phyloP scores from a whole-genome alignment of 1,140 invertebrate species.

The Penaeus vannamei region DNA sequence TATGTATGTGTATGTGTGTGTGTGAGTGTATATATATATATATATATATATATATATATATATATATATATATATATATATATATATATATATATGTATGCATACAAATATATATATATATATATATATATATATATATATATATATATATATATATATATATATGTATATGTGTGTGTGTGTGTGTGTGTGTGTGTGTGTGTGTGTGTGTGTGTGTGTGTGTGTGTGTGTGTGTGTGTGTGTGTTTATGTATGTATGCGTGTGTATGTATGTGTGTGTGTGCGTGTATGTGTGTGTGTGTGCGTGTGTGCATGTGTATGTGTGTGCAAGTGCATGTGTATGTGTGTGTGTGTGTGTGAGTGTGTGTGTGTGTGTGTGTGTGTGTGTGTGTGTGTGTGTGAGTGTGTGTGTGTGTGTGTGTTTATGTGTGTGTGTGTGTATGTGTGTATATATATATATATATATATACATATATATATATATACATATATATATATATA shows the following conservation, averaged over 20 bases:
- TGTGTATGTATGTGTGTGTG: neutral
- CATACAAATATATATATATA: neutral
- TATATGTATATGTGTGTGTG: neutral
- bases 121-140: neutral
- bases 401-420: no score
- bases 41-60: neutral
- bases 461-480: no score
- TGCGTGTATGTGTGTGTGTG: neutral
- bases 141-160: slow-evolving; percentile 2
- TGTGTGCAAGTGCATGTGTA: neutral
- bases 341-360: neutral
- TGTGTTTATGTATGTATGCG: neutral
- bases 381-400: no score
- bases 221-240: neutral
- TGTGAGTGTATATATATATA: no score
- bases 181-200: neutral
- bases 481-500: no score
- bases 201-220: neutral
- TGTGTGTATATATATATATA: no score
- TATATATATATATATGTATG: no score
- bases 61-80: neutral
- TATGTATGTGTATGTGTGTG: no score
- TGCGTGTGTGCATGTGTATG: neutral
- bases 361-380: no score
- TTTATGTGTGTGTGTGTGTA: no score